These are phyloP conservation scores for Anarrhichthys ocellatus DNA, from an alignment of 2,113 vertebrate genomes.

Conservation along the genomic window DNA sequence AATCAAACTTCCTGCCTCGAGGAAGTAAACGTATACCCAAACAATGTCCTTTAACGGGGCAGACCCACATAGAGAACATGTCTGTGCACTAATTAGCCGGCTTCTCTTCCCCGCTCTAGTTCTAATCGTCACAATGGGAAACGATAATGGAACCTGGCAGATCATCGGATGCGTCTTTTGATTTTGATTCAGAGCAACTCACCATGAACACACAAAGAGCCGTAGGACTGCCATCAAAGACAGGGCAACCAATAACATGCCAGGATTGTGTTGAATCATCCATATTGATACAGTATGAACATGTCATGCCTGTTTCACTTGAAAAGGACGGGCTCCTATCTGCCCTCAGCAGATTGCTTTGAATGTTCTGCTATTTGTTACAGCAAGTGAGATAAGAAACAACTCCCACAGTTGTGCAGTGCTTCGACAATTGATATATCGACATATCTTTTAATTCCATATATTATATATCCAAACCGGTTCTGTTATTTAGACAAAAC, in stretches of 20 bases:
- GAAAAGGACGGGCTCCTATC: constrained; percentile 69
- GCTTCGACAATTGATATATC: constrained; percentile 26
- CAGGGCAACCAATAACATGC: constrained; percentile 42
- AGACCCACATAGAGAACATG: constrained; percentile 19
- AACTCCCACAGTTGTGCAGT: constrained; percentile 46
- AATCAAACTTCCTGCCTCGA: not conserved
- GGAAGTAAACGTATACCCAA: not conserved
- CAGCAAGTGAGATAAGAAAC: constrained; percentile 55
- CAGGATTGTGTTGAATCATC: constrained; percentile 63
- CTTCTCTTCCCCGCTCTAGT: constrained; percentile 34
- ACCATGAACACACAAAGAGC: constrained; percentile 49
- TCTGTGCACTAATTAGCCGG: constrained; percentile 48
- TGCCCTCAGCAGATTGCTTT: constrained; percentile 61
- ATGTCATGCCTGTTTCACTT: constrained; percentile 61
- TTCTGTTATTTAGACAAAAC: constrained; percentile 48
- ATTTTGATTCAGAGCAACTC: constrained; percentile 58
- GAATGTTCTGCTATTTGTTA: constrained; percentile 48
- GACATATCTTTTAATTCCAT: constrained; percentile 45
- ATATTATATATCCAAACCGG: constrained; percentile 45
- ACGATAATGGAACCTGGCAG: constrained; percentile 57
- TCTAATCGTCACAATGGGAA: constrained; percentile 55
- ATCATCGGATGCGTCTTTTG: constrained; percentile 55
- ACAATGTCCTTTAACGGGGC: constrained; percentile 4
- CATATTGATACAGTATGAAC: constrained; percentile 55
- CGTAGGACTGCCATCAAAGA: constrained; percentile 55